Conservation (phyloP, 2,888 invertebrate species). For the Heliconius aoede region DNA sequence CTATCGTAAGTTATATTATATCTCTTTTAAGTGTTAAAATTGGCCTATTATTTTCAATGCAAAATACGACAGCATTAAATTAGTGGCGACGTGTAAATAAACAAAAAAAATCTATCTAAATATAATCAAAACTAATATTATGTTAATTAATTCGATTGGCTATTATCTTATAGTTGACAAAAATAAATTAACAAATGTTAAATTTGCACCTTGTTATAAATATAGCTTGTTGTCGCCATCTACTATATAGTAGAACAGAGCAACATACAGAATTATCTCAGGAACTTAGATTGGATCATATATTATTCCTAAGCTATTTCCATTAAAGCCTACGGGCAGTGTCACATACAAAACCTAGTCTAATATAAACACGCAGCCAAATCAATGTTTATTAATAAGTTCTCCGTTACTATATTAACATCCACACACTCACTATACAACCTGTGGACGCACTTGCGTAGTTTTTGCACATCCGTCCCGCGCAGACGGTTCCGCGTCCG, state of each 20-base stretch:
- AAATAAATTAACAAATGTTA: too few relatives aligned
- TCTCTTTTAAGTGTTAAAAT: neutral
- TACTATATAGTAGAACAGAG: neutral
- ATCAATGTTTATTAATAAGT: conserved; percentile 27
- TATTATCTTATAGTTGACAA: neutral
- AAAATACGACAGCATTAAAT: neutral
- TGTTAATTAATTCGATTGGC: neutral
- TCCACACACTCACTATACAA: conserved; percentile 50
- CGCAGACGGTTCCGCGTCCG: conserved; percentile 77
- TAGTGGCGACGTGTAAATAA: neutral
- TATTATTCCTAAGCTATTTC: too few relatives aligned
- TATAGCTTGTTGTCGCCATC: neutral
- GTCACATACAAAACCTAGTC: too few relatives aligned
- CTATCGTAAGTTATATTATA: neutral
- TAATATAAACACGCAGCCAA: neutral
- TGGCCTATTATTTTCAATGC: neutral
- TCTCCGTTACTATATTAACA: conserved; percentile 35
- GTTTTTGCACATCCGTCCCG: conserved; percentile 64
- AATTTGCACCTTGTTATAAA: too few relatives aligned
- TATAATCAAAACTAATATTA: neutral
- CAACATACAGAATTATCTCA: too few relatives aligned
- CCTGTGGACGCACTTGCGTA: conserved; percentile 63
- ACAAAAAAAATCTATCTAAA: neutral
- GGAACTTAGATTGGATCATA: too few relatives aligned
- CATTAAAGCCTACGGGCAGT: too few relatives aligned